These are phyloP conservation scores for Agraylea sexmaculata DNA, from an alignment of 1,140 invertebrate genomes.

Conservation along the genomic window DNA sequence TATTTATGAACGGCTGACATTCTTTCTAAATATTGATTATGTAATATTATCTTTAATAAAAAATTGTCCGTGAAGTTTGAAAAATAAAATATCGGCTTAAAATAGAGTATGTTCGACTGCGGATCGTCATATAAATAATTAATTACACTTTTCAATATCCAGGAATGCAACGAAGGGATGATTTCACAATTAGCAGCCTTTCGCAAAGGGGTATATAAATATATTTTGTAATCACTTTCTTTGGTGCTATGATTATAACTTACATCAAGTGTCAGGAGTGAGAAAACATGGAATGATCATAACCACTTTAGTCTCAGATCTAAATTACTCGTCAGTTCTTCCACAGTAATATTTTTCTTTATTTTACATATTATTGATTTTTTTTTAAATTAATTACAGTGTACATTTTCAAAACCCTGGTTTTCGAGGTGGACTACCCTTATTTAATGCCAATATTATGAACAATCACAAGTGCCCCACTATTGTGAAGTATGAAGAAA, in stretches of 20 bases:
- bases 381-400: conserved; percentile 10
- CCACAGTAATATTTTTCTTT: not conserved
- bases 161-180: too few relatives aligned
- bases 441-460: conserved; percentile 1
- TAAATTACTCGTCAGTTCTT: conserved; percentile 7
- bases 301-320: conserved; percentile 1
- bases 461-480: conserved; percentile 4
- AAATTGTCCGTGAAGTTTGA: too few relatives aligned
- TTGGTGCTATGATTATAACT: not conserved
- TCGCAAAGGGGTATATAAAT: too few relatives aligned
- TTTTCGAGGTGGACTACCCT: conserved; percentile 1
- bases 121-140: too few relatives aligned
- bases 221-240: not conserved
- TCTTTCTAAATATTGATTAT: too few relatives aligned
- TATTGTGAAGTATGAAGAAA: conserved; percentile 1
- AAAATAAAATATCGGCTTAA: too few relatives aligned
- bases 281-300: too few relatives aligned
- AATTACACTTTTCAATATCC: too few relatives aligned
- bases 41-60: too few relatives aligned
- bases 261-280: conserved; percentile 4
- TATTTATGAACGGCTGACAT: too few relatives aligned
- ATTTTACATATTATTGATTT: not conserved
- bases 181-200: too few relatives aligned
- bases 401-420: conserved; percentile 15
- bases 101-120: too few relatives aligned